Conservation (phyloP, 2,797 vertebrate genomes). For the Vultur gryphus region DNA sequence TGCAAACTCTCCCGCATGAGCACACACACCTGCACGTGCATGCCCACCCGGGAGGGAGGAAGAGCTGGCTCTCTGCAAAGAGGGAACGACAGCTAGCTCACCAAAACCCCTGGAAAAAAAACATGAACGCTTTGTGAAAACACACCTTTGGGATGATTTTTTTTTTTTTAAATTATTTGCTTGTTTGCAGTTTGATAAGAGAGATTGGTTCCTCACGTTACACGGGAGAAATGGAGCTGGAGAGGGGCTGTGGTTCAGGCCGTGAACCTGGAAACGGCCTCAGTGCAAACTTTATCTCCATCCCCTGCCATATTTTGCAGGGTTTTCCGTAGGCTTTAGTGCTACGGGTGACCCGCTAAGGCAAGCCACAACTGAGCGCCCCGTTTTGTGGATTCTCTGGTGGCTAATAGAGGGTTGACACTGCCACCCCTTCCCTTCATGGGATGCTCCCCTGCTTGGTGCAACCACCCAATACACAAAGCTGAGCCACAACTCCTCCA, state of each 20-base stretch:
- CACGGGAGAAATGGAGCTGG: rapidly evolving
- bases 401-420: not conserved
- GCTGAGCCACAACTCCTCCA: not conserved
- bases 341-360: not conserved
- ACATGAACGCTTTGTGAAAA: not conserved
- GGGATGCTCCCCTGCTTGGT: not conserved
- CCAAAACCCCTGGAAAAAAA: not conserved
- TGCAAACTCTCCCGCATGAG: rapidly evolving
- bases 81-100: not conserved
- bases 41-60: not conserved
- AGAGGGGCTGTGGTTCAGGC: not conserved
- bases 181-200: not conserved
- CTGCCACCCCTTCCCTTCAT: not conserved
- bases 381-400: not conserved
- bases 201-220: not conserved
- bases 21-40: no score
- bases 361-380: not conserved
- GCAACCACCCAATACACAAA: not conserved
- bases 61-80: not conserved
- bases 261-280: rapidly evolving
- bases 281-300: not conserved
- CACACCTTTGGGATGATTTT: not conserved
- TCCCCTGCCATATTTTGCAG: not conserved
- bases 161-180: not conserved
- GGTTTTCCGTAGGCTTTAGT: not conserved